A percentile compares a stretch with the other conserved stretches of the same genome.
Conservation (phyloP, 2,797 vertebrate genomes). For the Hoplostethus mediterraneus region DNA sequence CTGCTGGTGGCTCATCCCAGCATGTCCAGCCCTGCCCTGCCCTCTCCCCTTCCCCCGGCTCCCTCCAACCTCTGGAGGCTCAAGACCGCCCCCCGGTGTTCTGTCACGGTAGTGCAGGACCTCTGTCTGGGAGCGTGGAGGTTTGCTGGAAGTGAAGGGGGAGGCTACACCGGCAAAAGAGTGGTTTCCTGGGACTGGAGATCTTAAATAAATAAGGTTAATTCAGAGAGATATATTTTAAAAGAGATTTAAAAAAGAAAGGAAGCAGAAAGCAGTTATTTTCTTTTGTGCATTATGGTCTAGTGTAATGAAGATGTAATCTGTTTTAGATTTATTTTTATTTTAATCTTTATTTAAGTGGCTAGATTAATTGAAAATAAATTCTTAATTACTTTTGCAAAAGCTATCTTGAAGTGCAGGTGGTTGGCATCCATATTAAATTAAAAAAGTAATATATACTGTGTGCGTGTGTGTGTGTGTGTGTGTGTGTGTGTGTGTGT, state of each 20-base stretch:
- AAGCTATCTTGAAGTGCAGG: not conserved
- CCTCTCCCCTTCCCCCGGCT: slow-evolving; percentile 21
- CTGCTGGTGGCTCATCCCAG: slow-evolving; percentile 3
- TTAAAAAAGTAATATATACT: not conserved
- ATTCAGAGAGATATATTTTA: not conserved
- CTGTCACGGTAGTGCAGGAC: slow-evolving; percentile 74
- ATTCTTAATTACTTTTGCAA: too few species aligned
- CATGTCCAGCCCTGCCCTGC: not conserved
- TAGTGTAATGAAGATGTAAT: too few species aligned
- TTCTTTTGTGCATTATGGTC: too few species aligned
- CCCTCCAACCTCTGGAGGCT: not conserved
- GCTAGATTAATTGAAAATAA: too few species aligned
- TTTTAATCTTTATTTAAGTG: too few species aligned
- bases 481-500: not conserved
- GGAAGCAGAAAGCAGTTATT: not conserved
- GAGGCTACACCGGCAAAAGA: slow-evolving; percentile 71
- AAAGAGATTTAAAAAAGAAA: too few species aligned
- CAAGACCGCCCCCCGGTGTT: slow-evolving; percentile 35
- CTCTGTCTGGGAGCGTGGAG: slow-evolving; percentile 70
- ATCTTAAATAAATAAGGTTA: slow-evolving; percentile 50
- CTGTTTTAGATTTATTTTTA: too few species aligned
- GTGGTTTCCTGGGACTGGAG: slow-evolving; percentile 71
- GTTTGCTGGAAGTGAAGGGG: slow-evolving; percentile 11
- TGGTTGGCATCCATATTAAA: not conserved
- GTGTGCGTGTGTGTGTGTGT: not conserved